Conservation (phyloP, 2,888 invertebrate species). For the Temnothorax rugatulus region DNA sequence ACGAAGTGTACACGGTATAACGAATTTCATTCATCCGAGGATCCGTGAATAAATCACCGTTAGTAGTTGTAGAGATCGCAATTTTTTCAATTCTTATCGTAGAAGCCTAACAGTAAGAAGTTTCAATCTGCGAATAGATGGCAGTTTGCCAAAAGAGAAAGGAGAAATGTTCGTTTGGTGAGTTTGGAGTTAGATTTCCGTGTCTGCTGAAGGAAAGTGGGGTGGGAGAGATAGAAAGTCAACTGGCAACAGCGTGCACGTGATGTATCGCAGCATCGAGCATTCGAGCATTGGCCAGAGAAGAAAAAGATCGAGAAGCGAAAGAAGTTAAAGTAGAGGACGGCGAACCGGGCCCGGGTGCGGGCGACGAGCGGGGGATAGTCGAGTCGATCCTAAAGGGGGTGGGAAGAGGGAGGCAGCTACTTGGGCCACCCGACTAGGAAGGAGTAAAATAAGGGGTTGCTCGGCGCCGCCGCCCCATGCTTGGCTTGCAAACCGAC, state of each 20-base stretch:
- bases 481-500: constrained; percentile 86
- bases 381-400: constrained; percentile 62
- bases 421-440: constrained; percentile 72
- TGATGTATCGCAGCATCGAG: constrained; percentile 83
- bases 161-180: constrained; percentile 69
- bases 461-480: constrained; percentile 84
- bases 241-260: constrained; percentile 77
- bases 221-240: constrained; percentile 63
- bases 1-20: not conserved
- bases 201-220: constrained; percentile 50
- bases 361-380: constrained; percentile 42
- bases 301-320: constrained; percentile 65
- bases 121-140: constrained; percentile 57
- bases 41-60: not conserved
- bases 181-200: constrained; percentile 66
- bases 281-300: constrained; percentile 76
- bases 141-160: constrained; percentile 71
- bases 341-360: constrained; percentile 51
- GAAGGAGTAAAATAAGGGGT: constrained; percentile 84
- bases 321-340: constrained; percentile 66
- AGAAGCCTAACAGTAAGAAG: constrained; percentile 49
- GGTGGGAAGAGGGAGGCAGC: constrained; percentile 58
- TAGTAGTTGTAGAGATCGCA: constrained; percentile 3
- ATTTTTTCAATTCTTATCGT: constrained; percentile 26
- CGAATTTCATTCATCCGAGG: constrained; percentile 7